Evolutionary conservation across 2,113 vertebrate species (phyloP), one percentile per base, ranked within the genome.

Genomic region (Azemiops feae): DNA sequence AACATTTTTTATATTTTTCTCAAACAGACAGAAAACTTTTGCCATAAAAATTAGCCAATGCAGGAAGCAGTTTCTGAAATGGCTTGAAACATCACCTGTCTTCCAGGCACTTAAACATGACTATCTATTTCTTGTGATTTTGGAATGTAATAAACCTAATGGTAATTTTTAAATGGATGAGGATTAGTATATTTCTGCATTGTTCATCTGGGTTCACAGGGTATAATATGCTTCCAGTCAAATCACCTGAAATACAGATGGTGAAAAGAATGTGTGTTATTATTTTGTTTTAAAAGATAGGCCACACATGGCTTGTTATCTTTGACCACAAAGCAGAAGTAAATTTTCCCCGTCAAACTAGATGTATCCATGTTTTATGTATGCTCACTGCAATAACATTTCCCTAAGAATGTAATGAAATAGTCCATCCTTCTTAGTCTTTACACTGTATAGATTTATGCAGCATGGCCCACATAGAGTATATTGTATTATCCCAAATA

Each of bases 351-450:
- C 92, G 87, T 96, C 92, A 47, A 14, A 85, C 9, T 3, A 94
- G 90, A 93, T 50, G 89, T 69, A 96, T 93, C 39, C 58, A 92
- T 95, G 89, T 96, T 95, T 74, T 93, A 54, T 94, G 55, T 94
- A 96, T 95, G 69, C 30, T 93, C 58, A 50, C 94, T 94, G 93
- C 94, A 94, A 92, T 85, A 90, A 94, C 54, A 89, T 96, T 96
- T 96, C 91, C 93, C 95, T 95, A 96, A 94, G 95, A 96, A 94
- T 0, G 0, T 95, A 96, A 96, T 96, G 95, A 95, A 97, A 94
- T 86, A 89, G 47, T 81, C 93, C 74, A 43, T 91, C 20, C 30
- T 95, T 94, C 85, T 95, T 93, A 90, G 85, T 30, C 91, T 86
- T 93, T 95, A 39, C 60, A 93, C 30, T 93, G 85, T 93, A 58